phyloP scores from a whole-genome alignment of 2,797 vertebrate species.

The Rhinoraja longicauda region DNA sequence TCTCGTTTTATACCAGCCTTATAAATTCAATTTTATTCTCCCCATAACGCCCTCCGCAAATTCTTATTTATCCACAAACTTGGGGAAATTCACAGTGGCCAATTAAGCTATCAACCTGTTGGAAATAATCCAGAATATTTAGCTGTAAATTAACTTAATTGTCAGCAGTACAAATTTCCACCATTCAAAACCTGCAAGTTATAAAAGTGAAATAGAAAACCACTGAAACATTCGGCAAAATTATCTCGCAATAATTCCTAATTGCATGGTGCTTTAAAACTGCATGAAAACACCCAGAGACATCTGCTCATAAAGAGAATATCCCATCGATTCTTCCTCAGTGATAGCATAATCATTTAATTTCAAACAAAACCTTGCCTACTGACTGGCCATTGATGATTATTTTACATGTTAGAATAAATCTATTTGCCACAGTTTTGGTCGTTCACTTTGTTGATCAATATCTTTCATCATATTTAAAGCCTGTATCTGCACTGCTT shows the following conservation, averaged over 20 bases:
- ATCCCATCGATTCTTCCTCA: not conserved
- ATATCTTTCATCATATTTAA: too few species aligned
- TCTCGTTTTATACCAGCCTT: too few species aligned
- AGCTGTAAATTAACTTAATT: not conserved
- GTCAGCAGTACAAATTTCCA: not conserved
- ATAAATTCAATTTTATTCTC: too few species aligned
- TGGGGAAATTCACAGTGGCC: too few species aligned
- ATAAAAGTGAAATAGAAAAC: not conserved
- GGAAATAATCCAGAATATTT: not conserved
- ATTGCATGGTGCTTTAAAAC: not conserved
- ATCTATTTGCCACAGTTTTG: too few species aligned
- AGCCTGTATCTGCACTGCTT: too few species aligned
- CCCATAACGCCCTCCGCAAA: too few species aligned
- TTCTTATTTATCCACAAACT: too few species aligned
- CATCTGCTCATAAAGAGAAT: not conserved
- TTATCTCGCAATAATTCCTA: not conserved
- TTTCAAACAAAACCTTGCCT: not conserved
- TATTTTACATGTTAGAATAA: not conserved
- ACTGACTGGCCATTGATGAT: not conserved
- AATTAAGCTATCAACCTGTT: not conserved
- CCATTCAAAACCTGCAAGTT: not conserved
- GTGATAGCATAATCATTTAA: not conserved
- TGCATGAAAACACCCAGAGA: not conserved
- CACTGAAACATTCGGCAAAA: not conserved
- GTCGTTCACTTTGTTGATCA: too few species aligned